Evolutionary conservation across 2,888 invertebrate genomes (phyloP).

Genomic region (Onthophagus sagittarius): DNA sequence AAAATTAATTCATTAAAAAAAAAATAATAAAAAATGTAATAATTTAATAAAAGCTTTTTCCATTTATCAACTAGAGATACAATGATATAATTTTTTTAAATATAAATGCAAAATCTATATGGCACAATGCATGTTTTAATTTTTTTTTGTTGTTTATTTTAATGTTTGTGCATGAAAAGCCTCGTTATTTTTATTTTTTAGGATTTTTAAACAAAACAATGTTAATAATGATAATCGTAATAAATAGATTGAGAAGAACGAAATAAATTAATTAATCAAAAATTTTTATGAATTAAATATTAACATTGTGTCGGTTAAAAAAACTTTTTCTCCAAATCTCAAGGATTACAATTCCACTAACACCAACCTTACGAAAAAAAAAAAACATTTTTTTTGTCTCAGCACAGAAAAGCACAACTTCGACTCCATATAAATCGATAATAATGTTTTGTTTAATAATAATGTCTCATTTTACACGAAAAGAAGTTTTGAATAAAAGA

Average conservation of each 20-base stretch:
- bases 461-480: no score
- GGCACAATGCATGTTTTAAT: constrained; percentile 37
- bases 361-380: background rate
- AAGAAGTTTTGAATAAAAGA: no score
- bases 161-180: background rate
- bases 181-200: no score
- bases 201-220: background rate
- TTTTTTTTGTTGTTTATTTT: background rate
- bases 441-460: background rate
- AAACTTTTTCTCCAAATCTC: background rate
- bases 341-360: background rate
- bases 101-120: constrained; percentile 27
- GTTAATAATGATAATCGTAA: background rate
- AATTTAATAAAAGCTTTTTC: constrained; percentile 40
- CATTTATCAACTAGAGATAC: constrained; percentile 24
- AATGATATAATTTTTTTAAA: no score
- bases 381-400: no score
- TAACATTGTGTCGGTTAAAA: background rate
- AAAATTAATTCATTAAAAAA: constrained; percentile 14
- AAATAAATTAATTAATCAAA: no score
- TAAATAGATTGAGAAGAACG: no score
- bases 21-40: background rate
- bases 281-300: no score
- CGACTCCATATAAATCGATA: background rate
- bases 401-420: background rate